Percentiles rank a stretch among this genome's conserved stretches.
phyloP scores from a whole-genome alignment of 2,113 vertebrate genomes.

The Xenus cinereus region DNA sequence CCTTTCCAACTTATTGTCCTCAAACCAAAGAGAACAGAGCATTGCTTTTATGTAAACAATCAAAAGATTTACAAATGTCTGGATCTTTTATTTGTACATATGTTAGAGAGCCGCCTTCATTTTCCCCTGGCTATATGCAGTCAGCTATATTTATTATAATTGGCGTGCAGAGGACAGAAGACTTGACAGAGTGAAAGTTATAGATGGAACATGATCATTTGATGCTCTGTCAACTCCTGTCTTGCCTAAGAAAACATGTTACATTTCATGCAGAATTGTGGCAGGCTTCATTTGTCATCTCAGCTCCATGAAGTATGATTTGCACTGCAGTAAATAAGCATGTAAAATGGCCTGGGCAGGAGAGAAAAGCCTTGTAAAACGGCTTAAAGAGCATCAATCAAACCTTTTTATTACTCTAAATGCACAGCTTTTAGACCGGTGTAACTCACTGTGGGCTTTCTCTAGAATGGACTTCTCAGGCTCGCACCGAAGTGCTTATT shows the following conservation, averaged over 20 bases:
- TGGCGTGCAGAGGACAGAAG: slow-evolving; percentile 25
- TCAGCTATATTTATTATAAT: slow-evolving; percentile 47
- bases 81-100: neutral
- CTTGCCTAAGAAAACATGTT: slow-evolving; percentile 38
- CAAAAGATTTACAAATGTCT: neutral
- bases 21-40: neutral
- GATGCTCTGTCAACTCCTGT: slow-evolving; percentile 59
- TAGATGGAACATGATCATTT: slow-evolving; percentile 44
- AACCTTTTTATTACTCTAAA: neutral
- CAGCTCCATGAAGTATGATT: neutral
- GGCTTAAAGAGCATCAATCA: neutral
- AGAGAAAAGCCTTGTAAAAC: neutral
- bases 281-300: slow-evolving; percentile 48
- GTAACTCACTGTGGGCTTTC: neutral
- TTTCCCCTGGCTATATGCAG: neutral
- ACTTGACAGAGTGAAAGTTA: slow-evolving; percentile 58
- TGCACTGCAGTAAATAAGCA: slow-evolving; percentile 28
- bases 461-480: neutral
- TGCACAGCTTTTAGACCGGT: neutral
- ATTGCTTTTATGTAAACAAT: neutral
- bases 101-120: neutral
- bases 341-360: neutral
- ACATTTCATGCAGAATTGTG: slow-evolving; percentile 13
- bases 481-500: neutral
- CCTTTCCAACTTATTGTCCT: neutral